phyloP scores from a whole-genome alignment of 2,113 vertebrate genomes.

The Pluvialis apricaria region DNA sequence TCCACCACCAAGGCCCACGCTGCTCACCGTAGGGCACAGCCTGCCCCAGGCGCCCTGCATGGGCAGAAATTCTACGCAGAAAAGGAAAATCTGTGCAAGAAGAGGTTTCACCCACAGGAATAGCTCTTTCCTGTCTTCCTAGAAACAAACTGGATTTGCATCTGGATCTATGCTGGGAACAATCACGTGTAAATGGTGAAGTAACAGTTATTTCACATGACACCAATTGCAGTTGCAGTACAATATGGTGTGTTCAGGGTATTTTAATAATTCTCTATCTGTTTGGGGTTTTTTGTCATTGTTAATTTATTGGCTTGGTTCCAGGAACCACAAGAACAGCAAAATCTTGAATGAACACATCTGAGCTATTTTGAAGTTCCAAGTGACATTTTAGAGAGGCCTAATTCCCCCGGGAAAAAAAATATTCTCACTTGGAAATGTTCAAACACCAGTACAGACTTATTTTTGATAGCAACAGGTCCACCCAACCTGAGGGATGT shows the following conservation, averaged over 20 bases:
- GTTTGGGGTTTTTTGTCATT: not conserved
- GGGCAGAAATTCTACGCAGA: not conserved
- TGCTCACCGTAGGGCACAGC: not conserved
- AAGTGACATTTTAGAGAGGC: not conserved
- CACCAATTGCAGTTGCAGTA: not conserved
- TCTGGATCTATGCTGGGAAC: not conserved
- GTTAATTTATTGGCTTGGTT: not conserved
- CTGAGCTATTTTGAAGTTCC: not conserved
- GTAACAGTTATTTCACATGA: not conserved
- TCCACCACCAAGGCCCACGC: no score
- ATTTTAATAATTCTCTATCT: not conserved
- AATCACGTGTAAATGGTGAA: not conserved
- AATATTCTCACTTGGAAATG: not conserved
- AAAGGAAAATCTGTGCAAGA: not conserved
- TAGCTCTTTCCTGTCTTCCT: not conserved
- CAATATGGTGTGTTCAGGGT: not conserved
- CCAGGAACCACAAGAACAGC: not conserved
- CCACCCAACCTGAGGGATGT: not conserved
- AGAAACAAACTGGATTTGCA: not conserved
- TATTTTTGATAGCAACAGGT: not conserved
- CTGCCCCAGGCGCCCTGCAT: fast-evolving
- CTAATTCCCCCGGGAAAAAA: not conserved
- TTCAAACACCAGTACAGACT: not conserved
- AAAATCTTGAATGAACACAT: not conserved
- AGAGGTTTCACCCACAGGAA: not conserved